These are phyloP conservation scores for Heliconius charithonia DNA, from an alignment of 2,888 invertebrate species.

Conservation along the genomic window DNA sequence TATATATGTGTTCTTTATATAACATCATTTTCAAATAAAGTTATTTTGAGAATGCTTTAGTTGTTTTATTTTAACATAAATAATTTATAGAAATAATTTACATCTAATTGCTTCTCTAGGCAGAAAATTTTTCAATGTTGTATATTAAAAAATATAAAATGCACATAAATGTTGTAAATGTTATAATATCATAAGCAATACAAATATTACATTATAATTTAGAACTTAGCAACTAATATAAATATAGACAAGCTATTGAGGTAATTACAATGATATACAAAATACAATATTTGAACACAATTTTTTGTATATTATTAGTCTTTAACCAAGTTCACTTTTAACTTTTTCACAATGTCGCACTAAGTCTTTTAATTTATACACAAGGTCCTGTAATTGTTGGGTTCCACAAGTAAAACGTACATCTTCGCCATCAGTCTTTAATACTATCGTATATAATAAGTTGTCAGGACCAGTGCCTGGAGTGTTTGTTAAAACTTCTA, in stretches of 20 bases:
- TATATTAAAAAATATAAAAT: background rate
- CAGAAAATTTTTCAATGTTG: background rate
- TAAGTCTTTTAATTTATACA: slow-evolving; percentile 86
- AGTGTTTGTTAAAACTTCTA: slow-evolving; percentile 79
- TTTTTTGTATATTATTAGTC: slow-evolving; percentile 40
- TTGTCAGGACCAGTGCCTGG: slow-evolving; percentile 74
- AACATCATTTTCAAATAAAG: slow-evolving; percentile 70
- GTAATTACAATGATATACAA: background rate
- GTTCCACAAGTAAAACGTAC: slow-evolving; percentile 85
- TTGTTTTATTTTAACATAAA: slow-evolving; percentile 39
- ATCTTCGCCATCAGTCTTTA: slow-evolving; percentile 76
- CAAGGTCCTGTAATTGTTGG: slow-evolving; percentile 86
- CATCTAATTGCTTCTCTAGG: background rate
- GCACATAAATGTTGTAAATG: background rate
- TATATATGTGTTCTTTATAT: slow-evolving; percentile 61
- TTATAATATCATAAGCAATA: slow-evolving; percentile 15
- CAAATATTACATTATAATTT: slow-evolving; percentile 4
- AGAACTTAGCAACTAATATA: slow-evolving; percentile 7
- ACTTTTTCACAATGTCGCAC: slow-evolving; percentile 85
- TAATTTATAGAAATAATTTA: background rate
- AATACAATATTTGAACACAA: slow-evolving; percentile 11
- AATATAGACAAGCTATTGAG: slow-evolving; percentile 19
- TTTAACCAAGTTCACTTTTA: slow-evolving; percentile 65
- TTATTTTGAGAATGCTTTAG: slow-evolving; percentile 69
- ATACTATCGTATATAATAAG: slow-evolving; percentile 71